Percentiles rank a stretch among this genome's conserved stretches.
These are phyloP conservation scores for Prionchulus punctatus DNA, from an alignment of 2,888 invertebrate species.

Conservation along the genomic window DNA sequence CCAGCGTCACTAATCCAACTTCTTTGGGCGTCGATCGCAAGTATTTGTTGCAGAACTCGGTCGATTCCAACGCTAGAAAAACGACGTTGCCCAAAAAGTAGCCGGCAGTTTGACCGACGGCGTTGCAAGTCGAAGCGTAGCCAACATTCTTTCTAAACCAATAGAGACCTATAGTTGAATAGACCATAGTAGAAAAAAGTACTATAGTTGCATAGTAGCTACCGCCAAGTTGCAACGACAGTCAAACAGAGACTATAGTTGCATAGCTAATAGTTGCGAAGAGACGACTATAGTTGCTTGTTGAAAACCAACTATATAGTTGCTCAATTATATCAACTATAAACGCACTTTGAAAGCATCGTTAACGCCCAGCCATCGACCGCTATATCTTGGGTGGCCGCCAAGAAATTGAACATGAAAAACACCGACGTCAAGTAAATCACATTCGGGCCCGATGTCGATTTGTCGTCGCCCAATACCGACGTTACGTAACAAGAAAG, in stretches of 20 bases:
- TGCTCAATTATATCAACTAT: background rate
- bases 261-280: too few species aligned
- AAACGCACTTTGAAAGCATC: constrained; percentile 67
- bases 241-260: too few species aligned
- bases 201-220: too few species aligned
- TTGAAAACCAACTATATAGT: too few species aligned
- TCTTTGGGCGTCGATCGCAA: constrained; percentile 53
- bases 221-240: too few species aligned
- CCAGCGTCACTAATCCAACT: constrained; percentile 47
- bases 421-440: constrained; percentile 64
- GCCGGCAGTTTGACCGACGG: constrained; percentile 93
- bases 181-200: too few species aligned
- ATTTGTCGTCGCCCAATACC: constrained; percentile 23
- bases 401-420: constrained; percentile 78
- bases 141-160: constrained; percentile 74
- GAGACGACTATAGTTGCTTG: too few species aligned
- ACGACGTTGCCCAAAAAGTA: constrained; percentile 90
- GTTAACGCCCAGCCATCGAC: constrained; percentile 99
- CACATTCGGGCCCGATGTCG: constrained; percentile 45
- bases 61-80: constrained; percentile 85
- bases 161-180: too few species aligned
- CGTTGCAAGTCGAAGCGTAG: constrained; percentile 96
- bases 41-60: constrained; percentile 86
- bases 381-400: constrained; percentile 97
- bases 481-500: constrained; percentile 46